A percentile compares a stretch with the other conserved stretches of the same genome.
These are phyloP conservation scores for Anaspis maculata DNA, from an alignment of 2,888 invertebrate genomes.

Conservation along the genomic window DNA sequence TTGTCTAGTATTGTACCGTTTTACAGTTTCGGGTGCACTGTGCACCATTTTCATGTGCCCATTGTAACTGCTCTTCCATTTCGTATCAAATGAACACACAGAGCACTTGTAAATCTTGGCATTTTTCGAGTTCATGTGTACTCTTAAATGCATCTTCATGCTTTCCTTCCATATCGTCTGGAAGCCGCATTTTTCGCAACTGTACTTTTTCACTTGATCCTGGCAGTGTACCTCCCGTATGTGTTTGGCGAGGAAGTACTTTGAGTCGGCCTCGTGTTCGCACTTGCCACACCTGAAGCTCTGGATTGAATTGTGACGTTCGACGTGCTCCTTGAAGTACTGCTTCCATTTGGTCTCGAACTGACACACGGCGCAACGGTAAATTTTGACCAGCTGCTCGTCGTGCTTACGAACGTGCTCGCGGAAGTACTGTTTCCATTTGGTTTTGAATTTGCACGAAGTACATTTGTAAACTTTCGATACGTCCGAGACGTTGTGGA, in stretches of 20 bases:
- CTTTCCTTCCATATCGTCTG: slow-evolving; percentile 11
- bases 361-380: slow-evolving; percentile 8
- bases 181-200: slow-evolving; percentile 10
- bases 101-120: slow-evolving; percentile 6
- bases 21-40: slow-evolving; percentile 7
- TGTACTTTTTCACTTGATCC: slow-evolving; percentile 4
- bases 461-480: slow-evolving; percentile 7
- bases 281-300: slow-evolving; percentile 11
- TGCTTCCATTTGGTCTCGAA: slow-evolving; percentile 10
- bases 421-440: slow-evolving; percentile 12
- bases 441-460: slow-evolving; percentile 10
- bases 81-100: slow-evolving; percentile 9
- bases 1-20: slow-evolving; percentile 10
- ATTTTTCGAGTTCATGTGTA: slow-evolving; percentile 7
- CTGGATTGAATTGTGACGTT: slow-evolving; percentile 7
- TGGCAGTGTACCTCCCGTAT: slow-evolving; percentile 7
- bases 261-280: slow-evolving; percentile 6
- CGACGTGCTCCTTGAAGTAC: slow-evolving; percentile 12
- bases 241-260: slow-evolving; percentile 8
- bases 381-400: slow-evolving; percentile 7
- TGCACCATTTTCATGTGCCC: slow-evolving; percentile 11
- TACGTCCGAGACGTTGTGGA: slow-evolving; percentile 3
- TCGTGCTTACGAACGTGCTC: slow-evolving; percentile 10
- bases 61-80: slow-evolving; percentile 11
- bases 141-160: slow-evolving; percentile 7